phyloP scores from a whole-genome alignment of 1,140 invertebrate genomes.

The Anoplophora glabripennis region DNA sequence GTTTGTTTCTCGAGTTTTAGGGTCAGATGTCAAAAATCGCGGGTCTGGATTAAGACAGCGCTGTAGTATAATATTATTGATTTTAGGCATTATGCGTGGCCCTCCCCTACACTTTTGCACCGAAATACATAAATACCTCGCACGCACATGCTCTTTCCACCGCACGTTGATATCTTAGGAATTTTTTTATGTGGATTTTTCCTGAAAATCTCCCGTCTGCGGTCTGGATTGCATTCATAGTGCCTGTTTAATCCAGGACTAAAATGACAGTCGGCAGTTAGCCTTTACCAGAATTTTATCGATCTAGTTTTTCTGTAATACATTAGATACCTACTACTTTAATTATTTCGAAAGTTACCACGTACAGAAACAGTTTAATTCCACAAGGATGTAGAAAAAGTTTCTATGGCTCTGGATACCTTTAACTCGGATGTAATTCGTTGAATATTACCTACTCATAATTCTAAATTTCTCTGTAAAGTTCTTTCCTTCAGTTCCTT shows the following conservation, averaged over 20 bases:
- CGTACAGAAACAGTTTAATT: too few species aligned
- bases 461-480: too few species aligned
- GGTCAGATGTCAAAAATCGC: constrained; percentile 19
- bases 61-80: constrained; percentile 21
- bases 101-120: constrained; percentile 11
- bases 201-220: neutral
- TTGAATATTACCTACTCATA: too few species aligned
- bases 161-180: neutral
- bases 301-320: neutral
- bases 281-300: constrained; percentile 3
- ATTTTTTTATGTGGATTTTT: neutral
- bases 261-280: neutral
- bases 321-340: too few species aligned
- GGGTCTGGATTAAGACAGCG: constrained; percentile 13
- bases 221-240: too few species aligned
- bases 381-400: too few species aligned
- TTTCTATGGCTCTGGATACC: too few species aligned
- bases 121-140: constrained; percentile 6
- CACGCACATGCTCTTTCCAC: constrained; percentile 4
- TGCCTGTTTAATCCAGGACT: too few species aligned
- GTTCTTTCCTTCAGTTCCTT: too few species aligned
- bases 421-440: too few species aligned
- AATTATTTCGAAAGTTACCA: too few species aligned
- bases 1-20: constrained; percentile 1
- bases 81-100: constrained; percentile 22